phyloP scores from a whole-genome alignment of 1,140 invertebrate species.

The Drosophila quadrilineata region DNA sequence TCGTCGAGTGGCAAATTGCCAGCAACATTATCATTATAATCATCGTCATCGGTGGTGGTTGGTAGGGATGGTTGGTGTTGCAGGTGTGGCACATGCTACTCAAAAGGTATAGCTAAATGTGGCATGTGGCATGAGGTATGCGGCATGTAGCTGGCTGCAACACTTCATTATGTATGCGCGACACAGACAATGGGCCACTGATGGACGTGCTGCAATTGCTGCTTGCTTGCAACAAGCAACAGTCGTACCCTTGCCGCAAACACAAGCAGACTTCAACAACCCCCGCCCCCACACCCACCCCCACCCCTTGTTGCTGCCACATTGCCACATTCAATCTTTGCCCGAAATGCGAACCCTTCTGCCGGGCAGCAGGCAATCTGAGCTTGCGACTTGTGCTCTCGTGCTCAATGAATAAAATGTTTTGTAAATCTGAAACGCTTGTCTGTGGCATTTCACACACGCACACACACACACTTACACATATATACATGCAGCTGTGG shows the following conservation, averaged over 20 bases:
- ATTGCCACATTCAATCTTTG: too few species aligned
- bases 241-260: constrained; percentile 36
- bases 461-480: not conserved
- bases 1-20: constrained; percentile 13
- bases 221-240: constrained; percentile 10
- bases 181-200: constrained; percentile 76
- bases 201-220: constrained; percentile 59
- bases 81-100: constrained; percentile 6
- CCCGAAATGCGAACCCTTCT: not conserved
- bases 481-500: not conserved
- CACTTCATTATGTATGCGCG: constrained; percentile 76
- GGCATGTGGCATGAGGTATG: not conserved
- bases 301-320: not conserved
- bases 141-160: constrained; percentile 19
- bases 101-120: constrained; percentile 24
- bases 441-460: constrained; percentile 25
- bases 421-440: constrained; percentile 75
- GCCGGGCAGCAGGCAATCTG: too few species aligned
- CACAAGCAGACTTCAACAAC: constrained; percentile 16
- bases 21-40: constrained; percentile 17
- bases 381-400: constrained; percentile 36
- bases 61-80: not conserved
- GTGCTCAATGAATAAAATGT: constrained; percentile 69
- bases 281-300: not conserved
- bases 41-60: not conserved